These are phyloP conservation scores for Scaptomyza parva DNA, from an alignment of 2,888 invertebrate species.

Conservation along the genomic window DNA sequence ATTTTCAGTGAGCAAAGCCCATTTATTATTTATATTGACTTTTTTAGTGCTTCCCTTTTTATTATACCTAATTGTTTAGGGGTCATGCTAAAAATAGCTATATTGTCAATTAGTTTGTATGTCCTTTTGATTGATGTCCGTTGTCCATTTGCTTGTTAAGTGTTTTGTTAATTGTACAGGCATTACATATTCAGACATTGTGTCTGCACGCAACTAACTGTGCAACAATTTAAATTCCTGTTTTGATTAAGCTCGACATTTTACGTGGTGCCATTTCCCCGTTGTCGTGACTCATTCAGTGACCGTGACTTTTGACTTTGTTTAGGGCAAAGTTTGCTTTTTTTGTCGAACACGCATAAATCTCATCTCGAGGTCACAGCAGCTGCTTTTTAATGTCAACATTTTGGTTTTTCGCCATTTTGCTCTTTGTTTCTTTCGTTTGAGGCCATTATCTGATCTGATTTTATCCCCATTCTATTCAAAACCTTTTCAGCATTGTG, in stretches of 20 bases:
- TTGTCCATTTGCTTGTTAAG: slow-evolving; percentile 28
- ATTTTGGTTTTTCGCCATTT: slow-evolving; percentile 14
- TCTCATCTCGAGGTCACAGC: slow-evolving; percentile 48
- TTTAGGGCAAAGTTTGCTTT: slow-evolving; percentile 13
- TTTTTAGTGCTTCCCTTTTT: too few relatives aligned
- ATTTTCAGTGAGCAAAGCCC: not conserved
- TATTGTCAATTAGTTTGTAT: slow-evolving; percentile 17
- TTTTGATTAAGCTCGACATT: slow-evolving; percentile 22
- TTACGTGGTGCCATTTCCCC: not conserved
- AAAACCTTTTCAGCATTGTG: slow-evolving; percentile 4
- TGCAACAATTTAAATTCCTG: slow-evolving; percentile 2
- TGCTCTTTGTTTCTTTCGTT: slow-evolving; percentile 3
- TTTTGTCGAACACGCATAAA: slow-evolving; percentile 28
- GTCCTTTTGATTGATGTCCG: slow-evolving; percentile 15
- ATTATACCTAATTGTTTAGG: too few relatives aligned
- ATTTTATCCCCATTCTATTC: slow-evolving; percentile 8
- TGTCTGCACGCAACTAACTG: slow-evolving; percentile 52
- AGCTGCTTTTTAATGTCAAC: slow-evolving; percentile 35
- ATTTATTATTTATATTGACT: not conserved
- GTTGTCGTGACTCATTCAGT: slow-evolving; percentile 31
- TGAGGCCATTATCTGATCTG: too few relatives aligned
- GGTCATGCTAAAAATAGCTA: slow-evolving; percentile 11
- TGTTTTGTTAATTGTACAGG: slow-evolving; percentile 52
- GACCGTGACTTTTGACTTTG: slow-evolving; percentile 35
- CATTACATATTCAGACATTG: slow-evolving; percentile 28